Evolutionary conservation across 2,113 vertebrate species (phyloP), one percentile per base, ranked within the genome.

Genomic region (Dasyurus viverrinus): DNA sequence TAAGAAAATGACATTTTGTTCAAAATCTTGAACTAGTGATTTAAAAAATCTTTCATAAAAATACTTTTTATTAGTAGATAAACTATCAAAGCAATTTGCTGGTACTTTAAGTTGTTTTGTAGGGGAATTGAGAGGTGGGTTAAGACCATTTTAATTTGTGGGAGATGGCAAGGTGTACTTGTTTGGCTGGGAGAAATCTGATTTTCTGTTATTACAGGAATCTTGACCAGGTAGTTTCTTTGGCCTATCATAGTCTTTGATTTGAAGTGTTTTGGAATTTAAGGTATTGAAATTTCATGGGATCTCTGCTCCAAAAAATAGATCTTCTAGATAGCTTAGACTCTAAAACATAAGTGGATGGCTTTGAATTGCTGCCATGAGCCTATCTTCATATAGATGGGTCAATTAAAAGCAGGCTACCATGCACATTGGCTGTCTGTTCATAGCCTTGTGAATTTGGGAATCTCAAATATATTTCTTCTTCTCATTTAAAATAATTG

Each of bases 1-100:
- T 4, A 92, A 19, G 91, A 90, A 93, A 91, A 55, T 50, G 90
- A 47, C 27, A 52, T 60, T 68, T 11, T 12, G 54, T 93, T 91
- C 26, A 93, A 57, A 57, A 36, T 30, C 10, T 53, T 30, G 30
- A 30, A 52, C 12, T 53, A 19, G 11, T 90, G 47, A 90, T 52
- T 48, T 52, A 90, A 90, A 25, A 47, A 27, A 8, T 52, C 10
- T 52, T 48, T 90, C 36, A 4, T 30, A 90, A 36, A 9, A 52
- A 36, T 36, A 48, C 26, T 46, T 54, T 68, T 91, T 89, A 30
- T 30, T 48, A 93, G 42, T 42, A 42, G 84, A 54, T 8, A 54
- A 96, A 53, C 26, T 94, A 89, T 27, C 30, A 91, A 92, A 94
- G 27, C 26, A 90, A 3, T 90, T 76, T 92, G 16, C 53, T 47